These are phyloP conservation scores for Nothobranchius kuhntae DNA, from an alignment of 2,113 vertebrate species.

Conservation along the genomic window DNA sequence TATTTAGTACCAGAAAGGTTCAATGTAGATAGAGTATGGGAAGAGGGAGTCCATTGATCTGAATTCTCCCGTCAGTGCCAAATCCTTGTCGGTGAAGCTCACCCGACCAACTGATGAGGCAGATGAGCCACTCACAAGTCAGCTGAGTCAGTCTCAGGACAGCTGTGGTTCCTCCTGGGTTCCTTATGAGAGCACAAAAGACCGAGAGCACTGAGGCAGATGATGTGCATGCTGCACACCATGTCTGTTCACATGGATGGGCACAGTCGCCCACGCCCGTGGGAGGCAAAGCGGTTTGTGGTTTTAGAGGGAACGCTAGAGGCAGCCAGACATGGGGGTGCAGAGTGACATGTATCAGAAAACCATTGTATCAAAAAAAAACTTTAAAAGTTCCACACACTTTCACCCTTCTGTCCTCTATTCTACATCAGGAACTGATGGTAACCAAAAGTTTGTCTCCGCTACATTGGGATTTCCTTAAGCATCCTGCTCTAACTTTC, in stretches of 20 bases:
- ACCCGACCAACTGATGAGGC: slow-evolving; percentile 49
- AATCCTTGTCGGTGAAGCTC: slow-evolving; percentile 62
- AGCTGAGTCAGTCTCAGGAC: slow-evolving; percentile 47
- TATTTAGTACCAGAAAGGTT: slow-evolving; percentile 61
- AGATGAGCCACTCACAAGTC: slow-evolving; percentile 48
- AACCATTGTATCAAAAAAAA: slow-evolving; percentile 9
- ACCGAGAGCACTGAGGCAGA: slow-evolving; percentile 50
- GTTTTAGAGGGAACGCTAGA: slow-evolving; percentile 51
- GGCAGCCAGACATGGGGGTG: slow-evolving; percentile 29
- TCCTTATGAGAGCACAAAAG: slow-evolving; percentile 43
- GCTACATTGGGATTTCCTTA: slow-evolving; percentile 24
- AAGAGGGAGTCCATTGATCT: slow-evolving; percentile 32
- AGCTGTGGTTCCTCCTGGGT: slow-evolving; percentile 31
- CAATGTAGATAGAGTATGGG: slow-evolving; percentile 38
- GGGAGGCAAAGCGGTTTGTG: slow-evolving; percentile 43
- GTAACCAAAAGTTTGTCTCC: slow-evolving; percentile 30
- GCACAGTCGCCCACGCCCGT: slow-evolving; percentile 42
- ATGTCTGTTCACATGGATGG: slow-evolving; percentile 54
- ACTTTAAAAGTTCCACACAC: too few relatives aligned
- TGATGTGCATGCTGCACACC: slow-evolving; percentile 42
- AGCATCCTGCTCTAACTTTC: slow-evolving; percentile 23
- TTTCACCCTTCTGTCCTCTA: background rate
- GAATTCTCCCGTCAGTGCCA: slow-evolving; percentile 47
- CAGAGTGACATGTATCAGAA: slow-evolving; percentile 49
- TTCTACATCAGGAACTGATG: slow-evolving; percentile 4